Evolutionary conservation across 1,140 invertebrate genomes (phyloP).

Genomic region (Whitmania pigra): DNA sequence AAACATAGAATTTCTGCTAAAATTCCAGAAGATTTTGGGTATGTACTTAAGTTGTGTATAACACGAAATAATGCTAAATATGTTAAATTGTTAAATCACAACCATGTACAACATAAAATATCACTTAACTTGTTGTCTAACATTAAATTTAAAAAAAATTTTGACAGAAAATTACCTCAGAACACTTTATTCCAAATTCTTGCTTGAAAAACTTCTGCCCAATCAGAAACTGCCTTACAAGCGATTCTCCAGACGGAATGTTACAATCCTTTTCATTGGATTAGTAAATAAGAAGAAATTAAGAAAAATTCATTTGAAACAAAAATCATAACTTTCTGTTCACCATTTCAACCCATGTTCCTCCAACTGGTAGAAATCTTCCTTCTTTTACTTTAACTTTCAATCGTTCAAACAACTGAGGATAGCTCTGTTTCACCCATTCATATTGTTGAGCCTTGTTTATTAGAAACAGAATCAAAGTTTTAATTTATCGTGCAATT

Average conservation of each 20-base stretch:
- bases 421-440: constrained; percentile 48
- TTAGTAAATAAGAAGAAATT: neutral
- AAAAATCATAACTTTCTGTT: constrained; percentile 12
- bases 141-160: no score
- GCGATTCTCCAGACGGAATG: constrained; percentile 49
- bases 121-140: neutral
- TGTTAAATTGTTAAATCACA: no score
- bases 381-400: constrained; percentile 39
- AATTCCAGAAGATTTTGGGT: no score
- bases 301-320: neutral
- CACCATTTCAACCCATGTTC: constrained; percentile 50
- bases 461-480: constrained; percentile 22
- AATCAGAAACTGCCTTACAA: constrained; percentile 48
- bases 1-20: no score
- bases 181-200: constrained; percentile 43
- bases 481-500: no score
- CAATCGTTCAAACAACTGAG: constrained; percentile 42
- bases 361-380: constrained; percentile 47
- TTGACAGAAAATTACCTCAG: constrained; percentile 30
- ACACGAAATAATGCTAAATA: no score
- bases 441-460: constrained; percentile 47
- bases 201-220: constrained; percentile 47
- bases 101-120: no score
- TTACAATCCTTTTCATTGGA: constrained; percentile 42
- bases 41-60: no score